Evolutionary conservation across 2,797 vertebrate genomes (phyloP), one percentile per base, ranked within the genome.

Genomic region (Oryzias dopingdopingensis): DNA sequence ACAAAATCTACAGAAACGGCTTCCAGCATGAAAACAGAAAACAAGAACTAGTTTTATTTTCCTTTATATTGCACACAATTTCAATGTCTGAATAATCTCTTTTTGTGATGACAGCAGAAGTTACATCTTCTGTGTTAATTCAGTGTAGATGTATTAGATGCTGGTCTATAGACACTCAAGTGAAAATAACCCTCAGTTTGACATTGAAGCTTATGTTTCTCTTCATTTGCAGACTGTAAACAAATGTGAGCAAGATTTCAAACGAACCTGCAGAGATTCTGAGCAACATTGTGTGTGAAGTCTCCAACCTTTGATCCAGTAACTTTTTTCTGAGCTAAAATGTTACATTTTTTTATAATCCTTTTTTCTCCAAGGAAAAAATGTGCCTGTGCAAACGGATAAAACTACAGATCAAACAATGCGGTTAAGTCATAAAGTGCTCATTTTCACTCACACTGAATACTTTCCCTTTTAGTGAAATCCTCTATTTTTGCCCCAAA

Each of bases 1-100:
- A 79, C 57, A 49, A 65, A 62, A 49, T 47, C 52, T 53, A 41
- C 22, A 42, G 16, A 47, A 17, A 56, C 42, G 18, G 20, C 52
- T 52, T 22, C 62, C 32, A 67, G 49, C 23, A 49, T 12, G 53
- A 48, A 18, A 18, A 60, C 42, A 68, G 26, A 56, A 17, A 42
- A 73, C 14, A 44, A 48, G 56, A 43, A 72, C 42, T 40, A 26
- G 16, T 54, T n/a, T 15, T 43, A 37, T 52, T 56, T 64, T 2
- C 43, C 15, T 18, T 70, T 17, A 59, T 85, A 82, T 82, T 87
- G 81, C 83, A 84, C 84, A 69, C 60, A 40, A 49, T 62, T 58
- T 56, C 50, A 64, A 68, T 74, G 49, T 44, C 59, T 76, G 0
- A 4, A 63, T 59, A 17, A 56, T 82, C 76, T 69, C 78, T 71